Evolutionary conservation across 2,888 invertebrate genomes (phyloP), one percentile per base, ranked within the genome.

Genomic region (Sinotaia quadrata): DNA sequence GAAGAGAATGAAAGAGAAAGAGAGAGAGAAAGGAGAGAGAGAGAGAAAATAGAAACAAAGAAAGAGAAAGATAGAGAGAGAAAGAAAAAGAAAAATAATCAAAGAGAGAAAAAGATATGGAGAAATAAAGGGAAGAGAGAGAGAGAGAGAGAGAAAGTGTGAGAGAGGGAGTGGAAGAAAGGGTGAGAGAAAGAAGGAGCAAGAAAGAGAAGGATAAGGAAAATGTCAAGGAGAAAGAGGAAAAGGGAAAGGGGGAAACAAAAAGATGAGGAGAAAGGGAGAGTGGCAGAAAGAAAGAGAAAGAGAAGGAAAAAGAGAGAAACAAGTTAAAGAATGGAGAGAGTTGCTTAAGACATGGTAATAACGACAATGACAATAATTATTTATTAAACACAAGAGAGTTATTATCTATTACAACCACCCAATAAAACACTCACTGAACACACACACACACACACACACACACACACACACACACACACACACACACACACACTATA

Each of bases 401-500:
- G n/a, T n/a, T n/a, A 7, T 54, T 27, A 7, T 54, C 18, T 31
- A 21, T 27, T 24, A 21, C 8, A 18, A 34, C 12, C 4, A 5
- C 34, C 18, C 34, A 29, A 54, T 12, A 29, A 31, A 33, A 18
- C 21, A 15, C 18, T 33, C n/a, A 4, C 10, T 4, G 4, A n/a
- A 7, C 31, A 41, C 0, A 15, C 29, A 47, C n/a, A n/a, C 36
- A 52, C 15, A 31, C 27, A 36, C 36, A 31, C n/a, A 27, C 29
- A 2, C 18, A 24, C 49, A 49, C 33, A 18, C 44, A 60, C 51
- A 2, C 29, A 61, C 49, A 29, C 49, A 61, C 49, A 47, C 61
- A 61, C 49, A 47, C 61, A 47, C 49, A 56, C 56, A 65, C 44
- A 56, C 44, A 44, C 44, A 41, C 41, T 44, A n/a, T n/a, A n/a